phyloP scores from a whole-genome alignment of 2,888 invertebrate species.

The Dicyrtomina minuta region DNA sequence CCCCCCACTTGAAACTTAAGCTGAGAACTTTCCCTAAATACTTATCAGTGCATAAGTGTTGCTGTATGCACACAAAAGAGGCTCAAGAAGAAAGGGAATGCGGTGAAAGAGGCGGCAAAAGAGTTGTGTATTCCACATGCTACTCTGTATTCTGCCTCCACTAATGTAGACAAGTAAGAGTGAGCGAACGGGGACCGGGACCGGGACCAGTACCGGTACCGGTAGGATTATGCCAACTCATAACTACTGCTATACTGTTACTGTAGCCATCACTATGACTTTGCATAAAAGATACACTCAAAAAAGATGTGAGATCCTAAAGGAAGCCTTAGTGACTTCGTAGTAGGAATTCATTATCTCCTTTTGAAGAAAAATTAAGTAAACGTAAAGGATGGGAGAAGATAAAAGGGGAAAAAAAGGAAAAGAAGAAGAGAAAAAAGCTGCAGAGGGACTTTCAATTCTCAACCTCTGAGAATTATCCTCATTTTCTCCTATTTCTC shows the following conservation, averaged over 20 bases:
- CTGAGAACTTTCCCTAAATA: neutral
- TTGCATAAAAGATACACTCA: no score
- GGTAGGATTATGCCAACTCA: no score
- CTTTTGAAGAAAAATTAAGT: no score
- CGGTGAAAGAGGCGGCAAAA: conserved; percentile 4
- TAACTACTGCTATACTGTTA: no score
- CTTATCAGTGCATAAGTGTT: neutral
- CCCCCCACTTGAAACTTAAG: conserved; percentile 2
- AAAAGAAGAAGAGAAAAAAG: no score
- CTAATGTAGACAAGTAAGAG: neutral
- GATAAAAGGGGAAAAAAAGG: no score
- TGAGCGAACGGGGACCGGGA: neutral
- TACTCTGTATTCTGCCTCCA: neutral
- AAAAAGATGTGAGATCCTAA: neutral
- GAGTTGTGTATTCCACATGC: neutral
- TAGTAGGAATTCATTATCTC: conserved; percentile 2
- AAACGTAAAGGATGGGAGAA: no score
- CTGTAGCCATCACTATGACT: neutral
- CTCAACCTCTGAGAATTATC: no score
- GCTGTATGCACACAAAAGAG: neutral
- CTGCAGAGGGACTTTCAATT: no score
- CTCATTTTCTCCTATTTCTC: no score
- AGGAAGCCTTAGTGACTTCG: conserved; percentile 2
- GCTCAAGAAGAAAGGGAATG: neutral
- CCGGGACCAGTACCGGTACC: no score